Evolutionary conservation across 2,888 invertebrate genomes (phyloP).

Genomic region (Lymantria dispar): DNA sequence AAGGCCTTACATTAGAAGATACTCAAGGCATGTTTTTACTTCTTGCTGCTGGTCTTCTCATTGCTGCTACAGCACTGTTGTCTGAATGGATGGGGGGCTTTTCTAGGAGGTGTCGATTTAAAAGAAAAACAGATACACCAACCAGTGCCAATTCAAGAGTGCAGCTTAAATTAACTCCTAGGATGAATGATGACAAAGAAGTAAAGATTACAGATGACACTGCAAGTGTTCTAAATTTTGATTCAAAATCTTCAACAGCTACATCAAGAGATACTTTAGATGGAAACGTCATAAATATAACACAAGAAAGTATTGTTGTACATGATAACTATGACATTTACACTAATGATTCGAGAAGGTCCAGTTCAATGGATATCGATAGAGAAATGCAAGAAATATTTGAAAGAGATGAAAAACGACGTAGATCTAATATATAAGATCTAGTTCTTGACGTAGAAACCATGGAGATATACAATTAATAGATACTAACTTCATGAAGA

Average conservation of each 20-base stretch:
- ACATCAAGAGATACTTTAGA: slow-evolving; percentile 59
- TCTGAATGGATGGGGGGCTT: slow-evolving; percentile 89
- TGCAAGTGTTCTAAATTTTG: slow-evolving; percentile 41
- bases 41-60: slow-evolving; percentile 85
- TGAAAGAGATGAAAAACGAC: slow-evolving; percentile 51
- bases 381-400: slow-evolving; percentile 70
- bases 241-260: slow-evolving; percentile 43
- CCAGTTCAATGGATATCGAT: slow-evolving; percentile 68
- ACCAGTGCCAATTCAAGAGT: slow-evolving; percentile 40
- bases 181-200: slow-evolving; percentile 23
- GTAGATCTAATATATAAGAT: slow-evolving; percentile 16
- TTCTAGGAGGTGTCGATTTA: slow-evolving; percentile 79
- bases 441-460: neutral
- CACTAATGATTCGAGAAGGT: slow-evolving; percentile 54
- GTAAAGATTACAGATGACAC: slow-evolving; percentile 30
- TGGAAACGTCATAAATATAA: slow-evolving; percentile 60
- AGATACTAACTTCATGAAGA: no score
- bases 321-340: slow-evolving; percentile 50
- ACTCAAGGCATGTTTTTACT: slow-evolving; percentile 92
- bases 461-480: no score
- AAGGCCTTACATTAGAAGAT: slow-evolving; percentile 89
- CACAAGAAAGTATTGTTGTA: slow-evolving; percentile 55
- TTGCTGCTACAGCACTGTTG: slow-evolving; percentile 84
- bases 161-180: slow-evolving; percentile 42
- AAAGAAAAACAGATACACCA: slow-evolving; percentile 33